phyloP scores from a whole-genome alignment of 2,888 invertebrate species.

The Cephus rjabovi region DNA sequence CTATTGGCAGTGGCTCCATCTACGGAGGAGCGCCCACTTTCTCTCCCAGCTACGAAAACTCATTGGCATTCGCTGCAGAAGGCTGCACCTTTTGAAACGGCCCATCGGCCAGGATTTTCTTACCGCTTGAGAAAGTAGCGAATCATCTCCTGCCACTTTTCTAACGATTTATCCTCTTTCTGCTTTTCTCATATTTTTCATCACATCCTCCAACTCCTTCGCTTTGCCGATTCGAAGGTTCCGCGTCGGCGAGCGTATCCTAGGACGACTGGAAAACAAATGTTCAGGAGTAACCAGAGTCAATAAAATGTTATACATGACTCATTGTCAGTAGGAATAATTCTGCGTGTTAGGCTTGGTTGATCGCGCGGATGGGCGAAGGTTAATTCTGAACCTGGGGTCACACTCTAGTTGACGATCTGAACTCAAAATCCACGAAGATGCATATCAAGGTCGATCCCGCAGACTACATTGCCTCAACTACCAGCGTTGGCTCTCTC shows the following conservation, averaged over 20 bases:
- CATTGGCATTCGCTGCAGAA: not conserved
- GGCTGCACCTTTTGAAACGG: constrained; percentile 1
- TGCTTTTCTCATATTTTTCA: too few species aligned
- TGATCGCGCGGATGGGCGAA: not conserved
- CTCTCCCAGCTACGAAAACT: constrained; percentile 8
- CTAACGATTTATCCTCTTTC: not conserved
- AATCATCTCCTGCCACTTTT: too few species aligned
- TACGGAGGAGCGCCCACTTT: constrained; percentile 9
- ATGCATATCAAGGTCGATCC: constrained; percentile 63
- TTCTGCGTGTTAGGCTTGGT: too few species aligned
- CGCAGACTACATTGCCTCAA: constrained; percentile 23
- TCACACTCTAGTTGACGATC: constrained; percentile 62
- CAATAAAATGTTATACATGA: too few species aligned
- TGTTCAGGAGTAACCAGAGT: too few species aligned
- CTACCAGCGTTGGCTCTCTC: constrained; percentile 13
- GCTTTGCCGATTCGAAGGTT: too few species aligned
- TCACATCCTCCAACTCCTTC: too few species aligned
- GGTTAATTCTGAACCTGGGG: constrained; percentile 25
- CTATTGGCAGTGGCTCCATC: not conserved
- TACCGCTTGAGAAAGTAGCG: too few species aligned
- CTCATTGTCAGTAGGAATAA: too few species aligned
- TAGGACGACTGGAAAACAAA: too few species aligned
- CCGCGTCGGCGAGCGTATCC: too few species aligned
- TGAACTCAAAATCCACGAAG: constrained; percentile 59
- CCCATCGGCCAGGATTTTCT: too few species aligned